Evolutionary conservation across 2,888 invertebrate genomes (phyloP).

Genomic region (Dichetophora obliterata): DNA sequence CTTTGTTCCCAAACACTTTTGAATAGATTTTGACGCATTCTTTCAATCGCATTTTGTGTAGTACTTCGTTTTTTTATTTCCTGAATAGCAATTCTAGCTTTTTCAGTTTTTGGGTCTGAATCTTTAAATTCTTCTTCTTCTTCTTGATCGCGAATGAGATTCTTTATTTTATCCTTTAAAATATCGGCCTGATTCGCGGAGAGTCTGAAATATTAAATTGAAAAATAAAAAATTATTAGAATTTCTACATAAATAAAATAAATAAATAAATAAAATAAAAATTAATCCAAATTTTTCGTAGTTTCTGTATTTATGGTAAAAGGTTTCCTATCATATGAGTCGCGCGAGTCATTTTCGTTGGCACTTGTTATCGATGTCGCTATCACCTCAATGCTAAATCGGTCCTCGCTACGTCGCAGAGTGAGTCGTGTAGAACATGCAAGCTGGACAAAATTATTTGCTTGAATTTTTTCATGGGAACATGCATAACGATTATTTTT

Average conservation of each 20-base stretch:
- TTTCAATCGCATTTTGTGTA: conserved; percentile 28
- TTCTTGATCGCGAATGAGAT: conserved; percentile 54
- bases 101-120: too few relatives aligned
- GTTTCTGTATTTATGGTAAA: background rate
- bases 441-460: too few relatives aligned
- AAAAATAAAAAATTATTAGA: background rate
- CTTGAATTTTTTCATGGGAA: too few relatives aligned
- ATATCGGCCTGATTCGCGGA: conserved; percentile 44
- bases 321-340: too few relatives aligned
- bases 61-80: background rate
- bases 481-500: too few relatives aligned
- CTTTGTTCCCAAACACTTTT: conserved; percentile 62
- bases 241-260: background rate
- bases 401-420: too few relatives aligned
- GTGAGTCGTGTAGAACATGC: too few relatives aligned
- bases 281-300: too few relatives aligned
- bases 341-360: too few relatives aligned
- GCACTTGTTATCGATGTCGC: too few relatives aligned
- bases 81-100: too few relatives aligned
- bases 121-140: conserved; percentile 6
- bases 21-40: conserved; percentile 53
- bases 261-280: background rate
- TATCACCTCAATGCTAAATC: too few relatives aligned
- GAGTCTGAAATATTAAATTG: conserved; percentile 48
- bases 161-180: conserved; percentile 52